Evolutionary conservation across 2,113 vertebrate genomes (phyloP), one percentile per base, ranked within the genome.

Genomic region (Macquaria australasica): DNA sequence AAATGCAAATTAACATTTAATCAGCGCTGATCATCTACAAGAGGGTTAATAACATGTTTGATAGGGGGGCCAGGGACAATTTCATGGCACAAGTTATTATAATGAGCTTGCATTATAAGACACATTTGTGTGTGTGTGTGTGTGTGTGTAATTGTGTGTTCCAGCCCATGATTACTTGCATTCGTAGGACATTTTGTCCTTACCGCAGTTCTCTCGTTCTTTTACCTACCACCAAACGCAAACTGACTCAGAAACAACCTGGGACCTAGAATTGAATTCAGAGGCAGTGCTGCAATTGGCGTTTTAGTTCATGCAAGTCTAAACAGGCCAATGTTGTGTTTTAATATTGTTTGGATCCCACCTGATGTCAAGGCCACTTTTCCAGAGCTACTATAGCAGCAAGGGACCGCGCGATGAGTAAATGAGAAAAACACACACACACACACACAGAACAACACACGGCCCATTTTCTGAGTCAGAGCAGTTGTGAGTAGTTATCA

Each of bases 401-500:
- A n/a, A 45, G 55, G 73, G 60, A 77, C 25, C 39, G 25, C 18
- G 55, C 48, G 43, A 66, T 23, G 79, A 83, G 39, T 45, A 63
- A 82, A 86, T 31, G 45, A 66, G 14, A 3, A 64, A 70, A 69
- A 39, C 39, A 45, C 21, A 18, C 4, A 66, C 50, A 74, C n/a
- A 43, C 62, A 67, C 55, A 50, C 39, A 45, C 21, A 18, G 43
- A 83, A 43, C 14, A 50, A 34, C 75, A 87, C 85, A 72, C 3
- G 9, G 28, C 53, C 79, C 60, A 63, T 79, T 86, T 86, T 79
- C 72, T 82, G 45, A 73, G 83, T 74, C 73, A 43, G 69, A 75
- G 80, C 58, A 45, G 76, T 80, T 25, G 56, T 76, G 66, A 84
- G 75, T 72, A 73, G 82, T 82, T 90, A 91, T 93, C 88, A 89